A percentile compares a stretch with the other conserved stretches of the same genome.
phyloP scores from a whole-genome alignment of 1,140 invertebrate genomes.

The Bombus superbus region DNA sequence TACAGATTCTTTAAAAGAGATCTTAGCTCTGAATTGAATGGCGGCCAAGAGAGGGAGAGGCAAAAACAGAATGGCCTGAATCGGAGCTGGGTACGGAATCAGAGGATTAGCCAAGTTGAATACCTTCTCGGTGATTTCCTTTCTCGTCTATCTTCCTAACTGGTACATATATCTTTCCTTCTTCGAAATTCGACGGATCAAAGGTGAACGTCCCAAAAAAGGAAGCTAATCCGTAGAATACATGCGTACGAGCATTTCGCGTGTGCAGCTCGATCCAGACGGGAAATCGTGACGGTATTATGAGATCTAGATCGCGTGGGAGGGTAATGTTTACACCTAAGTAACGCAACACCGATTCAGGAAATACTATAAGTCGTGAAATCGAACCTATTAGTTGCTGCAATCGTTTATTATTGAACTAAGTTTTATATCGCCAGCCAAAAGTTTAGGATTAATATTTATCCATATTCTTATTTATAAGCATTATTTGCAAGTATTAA shows the following conservation, averaged over 20 bases:
- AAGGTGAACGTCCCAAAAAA: conserved; percentile 45
- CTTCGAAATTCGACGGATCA: conserved; percentile 1
- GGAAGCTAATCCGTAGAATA: conserved; percentile 54
- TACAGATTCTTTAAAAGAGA: conserved; percentile 63
- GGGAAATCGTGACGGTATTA: conserved; percentile 8
- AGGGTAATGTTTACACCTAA: conserved; percentile 69
- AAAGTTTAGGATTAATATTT: no score
- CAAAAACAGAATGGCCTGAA: conserved; percentile 24
- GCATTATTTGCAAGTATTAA: no score
- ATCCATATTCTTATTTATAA: no score
- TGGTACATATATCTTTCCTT: neutral
- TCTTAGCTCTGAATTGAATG: conserved; percentile 52
- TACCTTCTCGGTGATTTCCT: conserved; percentile 16
- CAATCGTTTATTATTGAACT: neutral
- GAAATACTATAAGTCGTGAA: conserved; percentile 10
- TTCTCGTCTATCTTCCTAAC: conserved; percentile 21
- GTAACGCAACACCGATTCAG: conserved; percentile 22
- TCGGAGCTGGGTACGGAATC: conserved; percentile 50
- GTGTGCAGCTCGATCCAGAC: neutral
- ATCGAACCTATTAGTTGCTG: neutral
- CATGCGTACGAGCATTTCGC: conserved; percentile 21
- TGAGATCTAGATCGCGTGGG: conserved; percentile 56
- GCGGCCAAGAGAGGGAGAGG: neutral
- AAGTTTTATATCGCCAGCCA: no score
- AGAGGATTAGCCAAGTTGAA: conserved; percentile 61